A percentile compares a stretch with the other conserved stretches of the same genome.
phyloP scores from a whole-genome alignment of 2,888 invertebrate species.

The Oligia latruncula region DNA sequence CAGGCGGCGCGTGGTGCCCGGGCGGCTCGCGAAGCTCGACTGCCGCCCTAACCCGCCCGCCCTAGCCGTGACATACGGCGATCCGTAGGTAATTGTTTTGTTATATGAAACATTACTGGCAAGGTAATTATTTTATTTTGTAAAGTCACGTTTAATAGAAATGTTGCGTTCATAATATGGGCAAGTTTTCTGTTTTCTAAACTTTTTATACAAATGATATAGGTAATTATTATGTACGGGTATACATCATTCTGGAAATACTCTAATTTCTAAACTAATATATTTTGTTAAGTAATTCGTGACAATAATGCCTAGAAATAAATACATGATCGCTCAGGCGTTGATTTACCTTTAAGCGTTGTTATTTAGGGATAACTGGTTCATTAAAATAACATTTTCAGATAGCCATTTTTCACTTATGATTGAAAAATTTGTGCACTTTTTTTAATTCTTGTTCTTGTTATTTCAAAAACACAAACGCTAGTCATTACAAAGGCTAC shows the following conservation, averaged over 20 bases:
- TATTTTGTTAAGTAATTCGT: background rate
- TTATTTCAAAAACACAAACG: background rate
- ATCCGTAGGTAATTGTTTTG: slow-evolving; percentile 16
- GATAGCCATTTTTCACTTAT: background rate
- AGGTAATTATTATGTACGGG: no score
- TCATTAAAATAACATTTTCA: background rate
- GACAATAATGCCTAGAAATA: background rate
- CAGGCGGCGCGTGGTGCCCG: slow-evolving; percentile 49
- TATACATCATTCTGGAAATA: background rate
- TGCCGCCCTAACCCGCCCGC: slow-evolving; percentile 61
- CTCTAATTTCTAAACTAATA: background rate
- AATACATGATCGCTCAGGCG: background rate
- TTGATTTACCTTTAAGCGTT: background rate
- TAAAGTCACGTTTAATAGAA: slow-evolving; percentile 10
- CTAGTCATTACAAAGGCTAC: background rate
- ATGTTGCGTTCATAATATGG: background rate
- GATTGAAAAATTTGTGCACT: no score
- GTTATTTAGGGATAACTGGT: background rate
- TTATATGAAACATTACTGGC: slow-evolving; percentile 4
- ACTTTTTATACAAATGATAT: background rate
- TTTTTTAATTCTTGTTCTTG: background rate
- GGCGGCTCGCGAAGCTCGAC: slow-evolving; percentile 62
- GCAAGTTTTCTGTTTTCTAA: background rate
- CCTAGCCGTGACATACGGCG: slow-evolving; percentile 21
- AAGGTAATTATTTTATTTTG: slow-evolving; percentile 14